Base-by-base conservation (phyloP, 2,888 invertebrate species). In the Polia nebulosa region DNA sequence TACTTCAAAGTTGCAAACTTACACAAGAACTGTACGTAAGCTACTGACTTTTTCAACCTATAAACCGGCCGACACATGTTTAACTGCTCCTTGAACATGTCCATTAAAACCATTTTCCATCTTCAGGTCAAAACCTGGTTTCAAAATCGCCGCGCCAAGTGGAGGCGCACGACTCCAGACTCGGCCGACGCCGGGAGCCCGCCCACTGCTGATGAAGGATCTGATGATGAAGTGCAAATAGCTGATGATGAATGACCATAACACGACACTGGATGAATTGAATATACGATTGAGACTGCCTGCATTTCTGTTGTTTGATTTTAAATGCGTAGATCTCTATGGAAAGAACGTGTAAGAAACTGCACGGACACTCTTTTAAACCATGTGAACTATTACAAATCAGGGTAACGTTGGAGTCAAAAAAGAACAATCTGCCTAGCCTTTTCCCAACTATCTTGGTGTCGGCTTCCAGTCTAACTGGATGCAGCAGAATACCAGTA, bases 51-150 rank as follows among this genome's bases (percentile, higher is more conserved):
- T n/a, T n/a, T n/a, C 22, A 20, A 13, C 5, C 45, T 22, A 22
- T 45, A 11, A 45, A 45, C 45, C 13, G 11, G 22, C 13, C 45
- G 3, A 5, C 20, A 45, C 4, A 13, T 22, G 22, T 5, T 45
- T 22, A n/a, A n/a, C 45, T 22, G 22, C n/a, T 22, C 11, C 22
- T 20, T n/a, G n/a, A 20, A 8, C 9, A 25, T 2, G 15, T 22
- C 15, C 6, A 39, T 15, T 52, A 20, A 62, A 41, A 13, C 36
- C 17, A 2, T 45, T 27, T 34, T 49, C 8, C 29, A 76, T 76
- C 49, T 76, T 36, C 93, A 98, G 97, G 97, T 97, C 13, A 97
- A 97, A 91, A 98, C 98, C 0, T 97, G 97, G 97, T 98, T 97
- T 89, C 98, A 98, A 92, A 98, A 98, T 89, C 95, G 98, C 2